phyloP scores from a whole-genome alignment of 2,113 vertebrate species.

The Genyomyrus donnyi region DNA sequence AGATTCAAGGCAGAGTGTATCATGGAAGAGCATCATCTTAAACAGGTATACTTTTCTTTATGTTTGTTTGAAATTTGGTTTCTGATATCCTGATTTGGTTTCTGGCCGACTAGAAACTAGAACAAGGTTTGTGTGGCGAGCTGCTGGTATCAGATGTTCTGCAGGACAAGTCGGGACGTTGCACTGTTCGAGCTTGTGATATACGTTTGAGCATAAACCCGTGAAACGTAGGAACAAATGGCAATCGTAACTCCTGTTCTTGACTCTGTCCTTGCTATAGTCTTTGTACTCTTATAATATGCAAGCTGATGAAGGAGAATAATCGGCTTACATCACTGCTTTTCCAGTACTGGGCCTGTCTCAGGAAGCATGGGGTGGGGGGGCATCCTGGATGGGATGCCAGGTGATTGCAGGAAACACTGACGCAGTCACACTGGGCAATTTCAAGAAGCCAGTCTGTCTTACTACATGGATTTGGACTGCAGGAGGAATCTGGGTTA shows the following conservation, averaged over 20 bases:
- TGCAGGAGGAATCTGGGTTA: background rate
- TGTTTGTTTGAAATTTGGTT: background rate
- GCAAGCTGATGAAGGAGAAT: background rate
- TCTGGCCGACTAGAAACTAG: background rate
- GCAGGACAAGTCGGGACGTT: background rate
- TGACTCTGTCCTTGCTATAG: background rate
- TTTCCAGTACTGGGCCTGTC: background rate
- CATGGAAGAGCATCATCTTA: background rate
- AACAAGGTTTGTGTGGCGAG: background rate
- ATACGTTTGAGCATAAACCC: background rate
- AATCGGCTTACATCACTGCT: background rate
- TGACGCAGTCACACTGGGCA: background rate
- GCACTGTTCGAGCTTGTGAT: background rate
- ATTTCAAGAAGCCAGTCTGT: background rate
- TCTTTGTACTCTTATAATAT: background rate
- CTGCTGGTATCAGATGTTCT: background rate
- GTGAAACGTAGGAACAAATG: background rate
- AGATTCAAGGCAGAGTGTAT: background rate
- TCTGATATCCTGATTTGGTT: background rate
- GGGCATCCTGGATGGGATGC: background rate
- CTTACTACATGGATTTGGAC: background rate
- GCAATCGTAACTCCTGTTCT: background rate
- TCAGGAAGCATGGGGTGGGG: background rate
- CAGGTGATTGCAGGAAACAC: background rate
- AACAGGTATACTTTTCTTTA: background rate